A percentile compares a stretch with the other conserved stretches of the same genome.
phyloP scores from a whole-genome alignment of 2,797 vertebrate genomes.

The Lagocephalus sceleratus region DNA sequence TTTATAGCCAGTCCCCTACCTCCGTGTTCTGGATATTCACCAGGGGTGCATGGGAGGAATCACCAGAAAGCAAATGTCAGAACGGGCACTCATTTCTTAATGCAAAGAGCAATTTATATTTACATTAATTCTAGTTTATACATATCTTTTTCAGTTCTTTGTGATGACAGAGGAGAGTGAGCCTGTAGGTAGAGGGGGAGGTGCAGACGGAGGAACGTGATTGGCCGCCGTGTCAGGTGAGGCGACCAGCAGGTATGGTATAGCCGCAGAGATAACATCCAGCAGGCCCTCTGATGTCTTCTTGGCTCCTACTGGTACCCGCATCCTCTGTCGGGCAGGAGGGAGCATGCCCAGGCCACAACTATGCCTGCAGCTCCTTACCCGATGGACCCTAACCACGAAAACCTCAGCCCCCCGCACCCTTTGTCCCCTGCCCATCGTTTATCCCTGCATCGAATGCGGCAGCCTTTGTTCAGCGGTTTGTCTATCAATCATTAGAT shows the following conservation, averaged over 20 bases:
- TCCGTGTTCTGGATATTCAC: too few species aligned
- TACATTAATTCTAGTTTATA: too few species aligned
- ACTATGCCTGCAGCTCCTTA: slow-evolving; percentile 56
- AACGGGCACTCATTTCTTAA: too few species aligned
- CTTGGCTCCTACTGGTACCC: slow-evolving; percentile 62
- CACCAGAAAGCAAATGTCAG: too few species aligned
- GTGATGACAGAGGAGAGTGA: neutral
- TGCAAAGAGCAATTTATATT: too few species aligned
- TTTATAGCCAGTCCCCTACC: too few species aligned
- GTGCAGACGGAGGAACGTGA: slow-evolving; percentile 26
- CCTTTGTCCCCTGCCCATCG: slow-evolving; percentile 12
- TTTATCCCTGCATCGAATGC: neutral
- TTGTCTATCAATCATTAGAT: too few species aligned
- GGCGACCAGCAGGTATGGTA: slow-evolving; percentile 51
- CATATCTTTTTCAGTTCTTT: too few species aligned
- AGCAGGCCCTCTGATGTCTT: slow-evolving; percentile 58
- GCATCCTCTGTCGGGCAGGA: slow-evolving; percentile 68
- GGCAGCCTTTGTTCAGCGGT: too few species aligned
- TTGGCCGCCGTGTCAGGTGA: slow-evolving; percentile 50
- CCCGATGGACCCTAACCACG: slow-evolving; percentile 41
- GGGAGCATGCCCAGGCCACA: slow-evolving; percentile 66
- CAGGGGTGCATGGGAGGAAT: too few species aligned
- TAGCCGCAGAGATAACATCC: slow-evolving; percentile 65
- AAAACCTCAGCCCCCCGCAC: slow-evolving; percentile 4
- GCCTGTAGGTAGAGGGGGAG: slow-evolving; percentile 1